phyloP scores from a whole-genome alignment of 2,113 vertebrate genomes.

The Labrus mixtus region DNA sequence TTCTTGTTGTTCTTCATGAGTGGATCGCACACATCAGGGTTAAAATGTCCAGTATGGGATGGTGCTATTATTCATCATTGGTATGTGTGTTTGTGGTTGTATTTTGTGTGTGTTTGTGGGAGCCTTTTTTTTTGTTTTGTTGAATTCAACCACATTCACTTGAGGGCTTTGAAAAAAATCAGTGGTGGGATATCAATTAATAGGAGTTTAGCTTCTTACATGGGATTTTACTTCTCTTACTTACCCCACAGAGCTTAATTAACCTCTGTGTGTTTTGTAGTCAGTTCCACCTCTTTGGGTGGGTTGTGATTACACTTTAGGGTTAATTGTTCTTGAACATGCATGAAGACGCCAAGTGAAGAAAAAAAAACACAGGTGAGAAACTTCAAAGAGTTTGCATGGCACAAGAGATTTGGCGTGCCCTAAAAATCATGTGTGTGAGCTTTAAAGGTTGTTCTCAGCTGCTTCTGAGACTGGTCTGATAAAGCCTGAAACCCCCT shows the following conservation, averaged over 20 bases:
- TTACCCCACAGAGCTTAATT: constrained; percentile 50
- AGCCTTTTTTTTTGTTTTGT: not conserved
- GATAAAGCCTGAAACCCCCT: constrained; percentile 56
- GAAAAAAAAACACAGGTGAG: constrained; percentile 9
- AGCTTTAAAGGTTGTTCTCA: constrained; percentile 59
- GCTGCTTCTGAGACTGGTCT: constrained; percentile 49
- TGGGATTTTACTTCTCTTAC: constrained; percentile 31
- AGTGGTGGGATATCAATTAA: constrained; percentile 21
- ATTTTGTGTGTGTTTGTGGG: constrained; percentile 8
- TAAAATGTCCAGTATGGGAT: constrained; percentile 30
- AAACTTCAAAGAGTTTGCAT: constrained; percentile 16
- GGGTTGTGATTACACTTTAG: constrained; percentile 61
- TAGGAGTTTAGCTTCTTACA: constrained; percentile 12
- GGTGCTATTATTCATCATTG: constrained; percentile 6
- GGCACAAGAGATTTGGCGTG: constrained; percentile 3
- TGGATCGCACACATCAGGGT: constrained; percentile 33
- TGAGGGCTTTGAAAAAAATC: not conserved
- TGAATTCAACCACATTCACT: not conserved
- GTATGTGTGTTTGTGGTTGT: constrained; percentile 16
- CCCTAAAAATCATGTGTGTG: constrained; percentile 41
- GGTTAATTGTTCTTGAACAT: constrained; percentile 66
- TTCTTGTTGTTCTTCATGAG: constrained; percentile 43
- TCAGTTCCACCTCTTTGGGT: constrained; percentile 40
- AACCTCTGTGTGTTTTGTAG: constrained; percentile 31
- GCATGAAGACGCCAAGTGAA: constrained; percentile 5